phyloP scores from a whole-genome alignment of 2,113 vertebrate species.

The Carettochelys insculpta region DNA sequence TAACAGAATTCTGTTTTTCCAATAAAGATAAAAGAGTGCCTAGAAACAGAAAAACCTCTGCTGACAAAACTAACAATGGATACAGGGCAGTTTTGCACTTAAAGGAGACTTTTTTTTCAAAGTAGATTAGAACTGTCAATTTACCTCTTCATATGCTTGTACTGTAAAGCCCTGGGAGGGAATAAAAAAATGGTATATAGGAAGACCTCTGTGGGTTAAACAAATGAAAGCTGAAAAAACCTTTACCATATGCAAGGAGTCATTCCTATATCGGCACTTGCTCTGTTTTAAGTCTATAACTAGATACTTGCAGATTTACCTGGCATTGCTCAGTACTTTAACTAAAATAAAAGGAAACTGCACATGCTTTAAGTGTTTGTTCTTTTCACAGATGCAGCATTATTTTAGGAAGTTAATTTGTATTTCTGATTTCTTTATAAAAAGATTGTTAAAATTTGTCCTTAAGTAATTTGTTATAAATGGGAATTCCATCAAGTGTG shows the following conservation, averaged over 20 bases:
- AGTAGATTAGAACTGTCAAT: neutral
- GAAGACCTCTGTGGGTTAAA: neutral
- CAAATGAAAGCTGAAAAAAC: neutral
- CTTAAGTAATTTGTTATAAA: too few species aligned
- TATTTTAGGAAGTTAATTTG: too few species aligned
- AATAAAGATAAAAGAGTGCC: conserved; percentile 17
- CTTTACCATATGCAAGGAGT: neutral
- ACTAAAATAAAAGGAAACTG: too few species aligned
- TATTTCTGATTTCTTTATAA: too few species aligned
- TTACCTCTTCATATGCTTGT: neutral
- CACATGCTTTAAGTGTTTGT: too few species aligned
- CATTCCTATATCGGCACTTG: neutral
- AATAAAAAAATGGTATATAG: neutral
- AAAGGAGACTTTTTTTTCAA: neutral
- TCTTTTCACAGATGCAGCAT: too few species aligned
- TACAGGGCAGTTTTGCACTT: neutral
- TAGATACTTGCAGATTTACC: too few species aligned
- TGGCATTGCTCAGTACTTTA: too few species aligned
- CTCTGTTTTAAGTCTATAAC: neutral
- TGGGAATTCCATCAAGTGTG: too few species aligned
- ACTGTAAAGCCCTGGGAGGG: neutral
- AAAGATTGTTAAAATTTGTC: too few species aligned
- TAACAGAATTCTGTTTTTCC: conserved; percentile 34
- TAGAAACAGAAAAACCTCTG: conserved; percentile 23
- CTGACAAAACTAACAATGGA: neutral